Percentiles rank a stretch among this genome's conserved stretches.
Evolutionary conservation across 2,888 invertebrate genomes (phyloP).

Genomic region (Noctuana brunneofusca): DNA sequence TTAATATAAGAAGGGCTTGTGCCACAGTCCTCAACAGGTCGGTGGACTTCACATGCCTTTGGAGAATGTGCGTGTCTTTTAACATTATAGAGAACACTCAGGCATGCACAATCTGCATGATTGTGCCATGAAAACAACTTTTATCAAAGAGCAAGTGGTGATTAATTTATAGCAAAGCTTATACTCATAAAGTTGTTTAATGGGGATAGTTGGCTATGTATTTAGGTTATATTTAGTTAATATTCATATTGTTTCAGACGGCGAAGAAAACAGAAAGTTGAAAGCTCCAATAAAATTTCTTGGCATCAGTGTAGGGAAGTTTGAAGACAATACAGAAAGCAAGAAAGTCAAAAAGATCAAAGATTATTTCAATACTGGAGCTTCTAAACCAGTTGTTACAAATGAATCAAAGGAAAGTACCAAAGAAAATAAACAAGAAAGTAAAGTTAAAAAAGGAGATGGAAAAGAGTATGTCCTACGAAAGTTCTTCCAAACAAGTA

Average conservation of each 20-base stretch:
- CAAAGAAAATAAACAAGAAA: conserved; percentile 8
- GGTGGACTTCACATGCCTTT: too few relatives aligned
- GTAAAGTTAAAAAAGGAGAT: conserved; percentile 40
- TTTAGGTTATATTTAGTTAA: background rate
- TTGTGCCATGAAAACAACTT: too few relatives aligned
- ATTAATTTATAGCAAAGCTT: too few relatives aligned
- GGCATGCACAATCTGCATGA: too few relatives aligned
- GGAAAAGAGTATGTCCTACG: conserved; percentile 62
- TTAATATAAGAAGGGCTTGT: too few relatives aligned
- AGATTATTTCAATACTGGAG: conserved; percentile 80
- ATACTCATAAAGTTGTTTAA: too few relatives aligned
- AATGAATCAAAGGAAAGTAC: conserved; percentile 18
- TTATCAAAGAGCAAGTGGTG: too few relatives aligned
- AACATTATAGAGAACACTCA: too few relatives aligned
- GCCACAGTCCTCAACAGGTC: too few relatives aligned
- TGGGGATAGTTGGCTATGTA: background rate
- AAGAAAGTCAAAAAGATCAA: conserved; percentile 82
- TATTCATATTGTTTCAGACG: conserved; percentile 59
- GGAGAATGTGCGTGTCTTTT: too few relatives aligned
- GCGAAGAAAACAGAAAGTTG: conserved; percentile 61
- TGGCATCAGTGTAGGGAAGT: conserved; percentile 91
- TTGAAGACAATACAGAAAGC: conserved; percentile 82
- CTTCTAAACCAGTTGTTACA: conserved; percentile 51
- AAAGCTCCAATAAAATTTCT: conserved; percentile 85
- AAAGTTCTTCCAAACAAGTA: conserved; percentile 53